A percentile compares a stretch with the other conserved stretches of the same genome.
These are phyloP conservation scores for Drosophila dives DNA, from an alignment of 2,888 invertebrate genomes.

Conservation along the genomic window DNA sequence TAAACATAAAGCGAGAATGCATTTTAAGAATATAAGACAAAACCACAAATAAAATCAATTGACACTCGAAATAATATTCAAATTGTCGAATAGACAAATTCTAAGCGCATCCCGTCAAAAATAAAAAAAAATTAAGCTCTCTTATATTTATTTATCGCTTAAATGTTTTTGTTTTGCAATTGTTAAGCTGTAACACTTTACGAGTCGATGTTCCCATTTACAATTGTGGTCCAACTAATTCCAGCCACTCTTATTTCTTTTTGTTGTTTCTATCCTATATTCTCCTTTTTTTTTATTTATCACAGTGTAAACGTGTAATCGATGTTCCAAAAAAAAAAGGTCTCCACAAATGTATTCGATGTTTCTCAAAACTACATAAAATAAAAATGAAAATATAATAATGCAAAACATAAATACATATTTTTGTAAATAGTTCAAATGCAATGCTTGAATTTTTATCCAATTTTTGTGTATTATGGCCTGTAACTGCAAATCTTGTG, in stretches of 20 bases:
- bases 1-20: slow-evolving; percentile 56
- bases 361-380: slow-evolving; percentile 56
- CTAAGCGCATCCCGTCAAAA: slow-evolving; percentile 15
- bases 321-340: slow-evolving; percentile 55
- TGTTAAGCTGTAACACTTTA: slow-evolving; percentile 67
- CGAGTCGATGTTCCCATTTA: slow-evolving; percentile 14
- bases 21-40: slow-evolving; percentile 58
- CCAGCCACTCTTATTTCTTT: slow-evolving; percentile 22
- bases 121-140: not conserved
- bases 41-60: slow-evolving; percentile 35
- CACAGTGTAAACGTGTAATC: slow-evolving; percentile 45
- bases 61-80: slow-evolving; percentile 32
- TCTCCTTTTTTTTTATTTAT: slow-evolving; percentile 22
- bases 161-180: slow-evolving; percentile 69
- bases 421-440: slow-evolving; percentile 76
- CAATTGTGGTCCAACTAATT: slow-evolving; percentile 41
- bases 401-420: slow-evolving; percentile 51
- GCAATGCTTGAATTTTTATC: slow-evolving; percentile 72
- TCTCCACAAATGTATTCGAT: slow-evolving; percentile 70
- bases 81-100: slow-evolving; percentile 26
- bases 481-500: slow-evolving; percentile 48
- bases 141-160: slow-evolving; percentile 40
- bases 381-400: slow-evolving; percentile 15
- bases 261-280: slow-evolving; percentile 12
- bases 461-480: slow-evolving; percentile 61